These are phyloP conservation scores for Egretta garzetta DNA, from an alignment of 2,113 vertebrate species.

Conservation along the genomic window DNA sequence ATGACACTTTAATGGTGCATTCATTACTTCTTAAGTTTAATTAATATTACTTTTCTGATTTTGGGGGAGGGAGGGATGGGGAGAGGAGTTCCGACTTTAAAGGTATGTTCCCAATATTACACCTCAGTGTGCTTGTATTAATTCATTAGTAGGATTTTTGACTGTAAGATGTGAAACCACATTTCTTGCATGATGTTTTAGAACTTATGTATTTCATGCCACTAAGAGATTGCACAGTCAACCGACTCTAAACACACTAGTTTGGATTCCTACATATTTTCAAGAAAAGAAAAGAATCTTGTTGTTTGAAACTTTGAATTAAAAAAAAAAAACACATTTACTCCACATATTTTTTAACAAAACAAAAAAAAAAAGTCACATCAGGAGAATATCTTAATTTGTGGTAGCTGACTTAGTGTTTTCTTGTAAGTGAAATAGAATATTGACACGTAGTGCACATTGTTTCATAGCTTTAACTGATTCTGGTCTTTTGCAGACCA, in stretches of 20 bases:
- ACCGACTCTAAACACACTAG: conserved; percentile 98
- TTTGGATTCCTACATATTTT: conserved; percentile 92
- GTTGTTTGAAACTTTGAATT: conserved; percentile 86
- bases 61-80: conserved; percentile 70
- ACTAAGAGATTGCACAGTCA: conserved; percentile 99
- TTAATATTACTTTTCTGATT: conserved; percentile 83
- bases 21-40: conserved; percentile 88
- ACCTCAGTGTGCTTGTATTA: conserved; percentile 82
- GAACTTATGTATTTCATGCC: conserved; percentile 88
- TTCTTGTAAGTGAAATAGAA: conserved; percentile 87
- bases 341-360: conserved; percentile 92
- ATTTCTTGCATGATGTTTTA: conserved; percentile 82
- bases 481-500: conserved; percentile 83
- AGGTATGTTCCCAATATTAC: conserved; percentile 80
- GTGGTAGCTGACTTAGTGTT: conserved; percentile 90
- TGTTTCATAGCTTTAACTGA: conserved; percentile 93
- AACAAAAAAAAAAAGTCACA: conserved; percentile 87
- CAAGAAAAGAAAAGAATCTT: conserved; percentile 85
- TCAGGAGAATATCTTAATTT: conserved; percentile 87
- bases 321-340: conserved; percentile 82
- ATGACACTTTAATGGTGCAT: conserved; percentile 91
- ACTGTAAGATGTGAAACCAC: conserved; percentile 84
- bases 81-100: conserved; percentile 76
- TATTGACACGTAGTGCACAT: conserved; percentile 89
- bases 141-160: conserved; percentile 79